phyloP scores from a whole-genome alignment of 2,113 vertebrate genomes.

The Lophotis ruficrista region DNA sequence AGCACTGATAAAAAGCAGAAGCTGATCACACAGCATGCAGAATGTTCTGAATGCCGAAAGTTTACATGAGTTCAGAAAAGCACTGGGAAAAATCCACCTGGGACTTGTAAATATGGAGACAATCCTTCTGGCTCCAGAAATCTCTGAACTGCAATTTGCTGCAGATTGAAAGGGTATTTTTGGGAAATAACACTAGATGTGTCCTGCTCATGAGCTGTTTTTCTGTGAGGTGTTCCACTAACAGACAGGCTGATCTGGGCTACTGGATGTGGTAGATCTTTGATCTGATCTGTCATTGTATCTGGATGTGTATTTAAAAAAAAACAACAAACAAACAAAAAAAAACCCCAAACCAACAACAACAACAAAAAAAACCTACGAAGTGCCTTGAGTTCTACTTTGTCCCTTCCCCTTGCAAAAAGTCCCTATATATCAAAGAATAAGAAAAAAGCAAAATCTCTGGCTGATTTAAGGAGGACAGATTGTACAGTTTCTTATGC shows the following conservation, averaged over 20 bases:
- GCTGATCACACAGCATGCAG: neutral
- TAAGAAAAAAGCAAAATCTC: neutral
- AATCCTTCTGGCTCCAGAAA: neutral
- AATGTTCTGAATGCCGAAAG: neutral
- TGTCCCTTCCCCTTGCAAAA: neutral
- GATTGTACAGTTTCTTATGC: neutral
- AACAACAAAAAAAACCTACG: no score
- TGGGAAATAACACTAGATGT: neutral
- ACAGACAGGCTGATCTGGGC: neutral
- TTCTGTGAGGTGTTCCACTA: rapidly evolving
- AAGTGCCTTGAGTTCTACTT: neutral
- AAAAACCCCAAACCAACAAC: no score
- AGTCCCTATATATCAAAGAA: neutral
- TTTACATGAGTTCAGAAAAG: neutral
- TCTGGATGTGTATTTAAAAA: neutral
- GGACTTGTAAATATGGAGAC: neutral
- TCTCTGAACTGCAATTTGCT: neutral
- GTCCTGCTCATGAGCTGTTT: neutral
- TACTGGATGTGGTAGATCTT: neutral
- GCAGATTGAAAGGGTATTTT: neutral
- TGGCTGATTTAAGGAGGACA: slow-evolving; percentile 19
- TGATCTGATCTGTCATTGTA: neutral
- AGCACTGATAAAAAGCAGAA: neutral
- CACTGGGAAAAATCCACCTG: neutral
- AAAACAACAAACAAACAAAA: no score